Evolutionary conservation across 92 coral and sea anemone species (phyloP).

Genomic region (Palythoa caribaeorum): DNA sequence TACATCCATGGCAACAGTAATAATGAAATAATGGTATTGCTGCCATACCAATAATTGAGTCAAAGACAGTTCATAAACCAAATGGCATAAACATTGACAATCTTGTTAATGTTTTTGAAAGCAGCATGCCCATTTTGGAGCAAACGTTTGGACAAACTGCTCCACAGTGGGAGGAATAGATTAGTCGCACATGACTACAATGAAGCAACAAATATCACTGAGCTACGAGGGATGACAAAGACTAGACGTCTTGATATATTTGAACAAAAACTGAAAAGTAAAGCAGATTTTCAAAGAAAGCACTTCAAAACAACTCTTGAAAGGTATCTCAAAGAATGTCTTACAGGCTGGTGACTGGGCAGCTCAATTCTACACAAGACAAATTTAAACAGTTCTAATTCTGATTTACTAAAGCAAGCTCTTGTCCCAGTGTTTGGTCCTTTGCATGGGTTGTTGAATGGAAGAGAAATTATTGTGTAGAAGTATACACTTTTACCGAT

Average conservation of each 20-base stretch:
- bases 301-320: not conserved
- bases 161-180: constrained; percentile 55
- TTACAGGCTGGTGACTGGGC: constrained; percentile 63
- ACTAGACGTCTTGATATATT: constrained; percentile 2
- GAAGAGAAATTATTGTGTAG: constrained; percentile 20
- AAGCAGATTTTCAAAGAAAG: constrained; percentile 13
- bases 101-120: not conserved
- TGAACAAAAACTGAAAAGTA: not conserved
- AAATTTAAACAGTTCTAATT: constrained; percentile 22
- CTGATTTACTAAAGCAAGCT: not conserved
- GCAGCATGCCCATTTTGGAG: not conserved
- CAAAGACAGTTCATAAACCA: constrained; percentile 1
- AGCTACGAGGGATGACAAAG: not conserved
- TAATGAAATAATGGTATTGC: constrained; percentile 32
- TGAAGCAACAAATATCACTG: not conserved
- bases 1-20: constrained; percentile 28
- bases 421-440: constrained; percentile 48
- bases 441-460: constrained; percentile 37
- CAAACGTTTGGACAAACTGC: constrained; percentile 41
- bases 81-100: not conserved
- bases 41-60: not conserved
- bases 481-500: constrained; percentile 43
- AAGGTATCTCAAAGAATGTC: constrained; percentile 28
- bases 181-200: constrained; percentile 27
- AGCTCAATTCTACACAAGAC: constrained; percentile 50